phyloP scores from a whole-genome alignment of 1,140 invertebrate genomes.

The Reticulitermes speratus region DNA sequence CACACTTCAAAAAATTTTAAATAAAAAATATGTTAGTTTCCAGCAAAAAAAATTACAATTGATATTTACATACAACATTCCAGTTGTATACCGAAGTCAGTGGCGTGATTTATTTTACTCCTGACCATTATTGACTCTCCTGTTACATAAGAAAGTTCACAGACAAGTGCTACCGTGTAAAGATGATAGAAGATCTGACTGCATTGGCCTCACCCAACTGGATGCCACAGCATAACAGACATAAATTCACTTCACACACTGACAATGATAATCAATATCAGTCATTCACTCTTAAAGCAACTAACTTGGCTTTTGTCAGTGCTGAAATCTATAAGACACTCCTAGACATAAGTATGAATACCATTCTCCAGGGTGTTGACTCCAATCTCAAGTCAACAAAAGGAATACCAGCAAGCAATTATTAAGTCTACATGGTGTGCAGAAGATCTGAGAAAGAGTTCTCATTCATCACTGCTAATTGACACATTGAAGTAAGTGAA shows the following conservation, averaged over 20 bases:
- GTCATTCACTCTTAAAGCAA: not conserved
- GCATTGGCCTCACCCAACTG: not conserved
- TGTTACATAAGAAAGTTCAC: not conserved
- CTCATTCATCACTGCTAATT: slow-evolving; percentile 11
- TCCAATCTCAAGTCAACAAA: not conserved
- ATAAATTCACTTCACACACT: not conserved
- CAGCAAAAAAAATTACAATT: too few species aligned
- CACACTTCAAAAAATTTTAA: too few species aligned
- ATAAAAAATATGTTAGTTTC: too few species aligned
- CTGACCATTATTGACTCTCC: too few species aligned
- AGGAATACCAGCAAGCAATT: not conserved
- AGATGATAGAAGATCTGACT: not conserved
- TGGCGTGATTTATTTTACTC: too few species aligned
- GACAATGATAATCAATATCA: slow-evolving; percentile 3
- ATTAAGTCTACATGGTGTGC: not conserved
- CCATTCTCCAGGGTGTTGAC: not conserved
- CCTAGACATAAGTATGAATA: not conserved
- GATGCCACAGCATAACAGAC: not conserved
- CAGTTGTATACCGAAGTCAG: too few species aligned
- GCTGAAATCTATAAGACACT: slow-evolving; percentile 13
- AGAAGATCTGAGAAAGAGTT: not conserved
- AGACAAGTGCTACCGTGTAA: not conserved
- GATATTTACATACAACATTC: too few species aligned
- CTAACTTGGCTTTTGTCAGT: slow-evolving; percentile 1
- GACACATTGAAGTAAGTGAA: not conserved